phyloP scores from a whole-genome alignment of 1,140 invertebrate genomes.

The Globodera ellingtonae region DNA sequence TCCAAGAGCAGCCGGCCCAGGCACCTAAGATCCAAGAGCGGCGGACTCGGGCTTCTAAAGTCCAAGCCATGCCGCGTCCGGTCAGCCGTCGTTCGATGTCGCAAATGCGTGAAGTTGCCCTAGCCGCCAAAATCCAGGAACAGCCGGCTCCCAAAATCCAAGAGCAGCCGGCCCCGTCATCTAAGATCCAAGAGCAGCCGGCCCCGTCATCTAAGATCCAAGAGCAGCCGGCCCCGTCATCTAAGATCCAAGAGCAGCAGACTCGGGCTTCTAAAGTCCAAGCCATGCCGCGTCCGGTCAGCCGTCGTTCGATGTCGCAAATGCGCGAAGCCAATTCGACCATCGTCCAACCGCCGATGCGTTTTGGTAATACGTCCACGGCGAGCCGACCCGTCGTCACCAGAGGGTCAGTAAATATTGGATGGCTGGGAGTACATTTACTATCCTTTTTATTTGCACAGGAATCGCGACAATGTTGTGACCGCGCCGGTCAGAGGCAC shows the following conservation, averaged over 20 bases:
- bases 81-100: background rate
- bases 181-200: background rate
- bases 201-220: background rate
- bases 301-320: background rate
- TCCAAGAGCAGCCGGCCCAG: background rate
- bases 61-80: background rate
- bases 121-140: background rate
- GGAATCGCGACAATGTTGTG: no score
- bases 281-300: background rate
- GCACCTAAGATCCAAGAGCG: background rate
- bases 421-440: background rate
- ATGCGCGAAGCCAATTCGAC: background rate
- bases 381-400: background rate
- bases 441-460: no score
- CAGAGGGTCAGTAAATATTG: conserved; percentile 4
- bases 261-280: background rate
- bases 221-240: background rate
- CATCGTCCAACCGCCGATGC: conserved; percentile 27
- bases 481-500: no score
- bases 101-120: background rate
- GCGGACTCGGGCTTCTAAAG: background rate
- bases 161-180: background rate
- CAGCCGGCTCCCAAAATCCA: background rate
- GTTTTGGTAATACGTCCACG: conserved; percentile 20
- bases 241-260: background rate